These are phyloP conservation scores for Sakesphorus luctuosus DNA, from an alignment of 2,113 vertebrate species.

Conservation along the genomic window DNA sequence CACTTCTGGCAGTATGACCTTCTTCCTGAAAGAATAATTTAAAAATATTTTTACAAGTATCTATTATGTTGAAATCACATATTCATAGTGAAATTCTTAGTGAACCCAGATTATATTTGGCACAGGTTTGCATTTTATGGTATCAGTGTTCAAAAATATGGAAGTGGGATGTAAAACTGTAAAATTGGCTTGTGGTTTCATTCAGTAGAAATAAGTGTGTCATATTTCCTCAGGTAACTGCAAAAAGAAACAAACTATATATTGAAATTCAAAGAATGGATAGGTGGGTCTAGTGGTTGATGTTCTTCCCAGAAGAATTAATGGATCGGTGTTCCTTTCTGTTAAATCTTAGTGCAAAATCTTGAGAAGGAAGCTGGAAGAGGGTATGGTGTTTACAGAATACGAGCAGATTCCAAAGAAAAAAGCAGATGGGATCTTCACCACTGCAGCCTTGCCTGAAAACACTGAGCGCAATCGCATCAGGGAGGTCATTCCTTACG, in stretches of 20 bases:
- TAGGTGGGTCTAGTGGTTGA: not conserved
- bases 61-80: not conserved
- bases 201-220: not conserved
- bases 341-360: slow-evolving; percentile 83
- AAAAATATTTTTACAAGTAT: not conserved
- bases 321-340: not conserved
- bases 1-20: accelerated
- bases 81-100: not conserved
- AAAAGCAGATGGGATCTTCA: slow-evolving; percentile 81
- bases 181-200: not conserved
- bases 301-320: not conserved
- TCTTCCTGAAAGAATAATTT: not conserved
- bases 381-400: slow-evolving; percentile 92
- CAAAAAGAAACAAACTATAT: not conserved
- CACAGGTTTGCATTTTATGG: not conserved
- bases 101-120: not conserved
- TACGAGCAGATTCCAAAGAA: slow-evolving; percentile 94
- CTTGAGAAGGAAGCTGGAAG: slow-evolving; percentile 87
- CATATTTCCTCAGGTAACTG: not conserved
- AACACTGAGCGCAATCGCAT: slow-evolving; percentile 91
- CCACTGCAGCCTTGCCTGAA: slow-evolving; percentile 86
- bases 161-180: not conserved
- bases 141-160: not conserved
- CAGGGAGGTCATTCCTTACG: slow-evolving; percentile 89
- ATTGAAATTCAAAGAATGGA: not conserved